Base-by-base conservation (phyloP, 1,140 invertebrate genomes). In the Ceratosolen fusciceps region DNA sequence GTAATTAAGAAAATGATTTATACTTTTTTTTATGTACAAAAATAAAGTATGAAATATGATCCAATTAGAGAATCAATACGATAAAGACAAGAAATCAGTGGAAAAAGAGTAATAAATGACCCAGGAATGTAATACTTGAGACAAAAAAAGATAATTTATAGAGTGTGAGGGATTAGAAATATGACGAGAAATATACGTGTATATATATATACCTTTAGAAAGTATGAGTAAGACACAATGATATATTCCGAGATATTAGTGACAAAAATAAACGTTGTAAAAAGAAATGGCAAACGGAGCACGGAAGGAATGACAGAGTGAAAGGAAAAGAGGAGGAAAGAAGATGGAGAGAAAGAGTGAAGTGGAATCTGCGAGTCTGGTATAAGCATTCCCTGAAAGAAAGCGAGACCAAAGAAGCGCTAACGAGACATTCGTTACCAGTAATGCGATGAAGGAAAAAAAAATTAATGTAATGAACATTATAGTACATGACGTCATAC, bases 311-410 rank as follows among this genome's bases (percentile, higher is more conserved):
- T n/a, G n/a, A 60, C 16, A 39, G 31, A 5, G 14, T 37, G 9
- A 37, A 39, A 58, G 29, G 3, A 58, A 26, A 58, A n/a, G 16
- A 4, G 5, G 14, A 1, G 19, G 26, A 58, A 29, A 43, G 34
- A 12, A 31, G 1, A 14, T 16, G 31, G 37, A 52, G 49, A 19
- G 19, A 26, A 10, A n/a, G 34, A 31, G 16, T 43, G 56, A 29
- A 52, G 7, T 26, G 26, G 54, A 39, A 43, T 58, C 34, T 60
- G 21, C 70, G 37, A n/a, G 29, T 39, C 14, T 49, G 10, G 16
- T 71, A 54, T 37, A 24, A 54, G 70, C 29, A 56, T 78, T 78
- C 70, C 56, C 14, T 31, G 70, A 78, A 78, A 72, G 77, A 65
- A 72, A 78, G 43, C 39, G 68, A 70, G 31, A 65, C 14, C 29